Conservation (phyloP, 2,797 vertebrate species). For the Amblyraja radiata region DNA sequence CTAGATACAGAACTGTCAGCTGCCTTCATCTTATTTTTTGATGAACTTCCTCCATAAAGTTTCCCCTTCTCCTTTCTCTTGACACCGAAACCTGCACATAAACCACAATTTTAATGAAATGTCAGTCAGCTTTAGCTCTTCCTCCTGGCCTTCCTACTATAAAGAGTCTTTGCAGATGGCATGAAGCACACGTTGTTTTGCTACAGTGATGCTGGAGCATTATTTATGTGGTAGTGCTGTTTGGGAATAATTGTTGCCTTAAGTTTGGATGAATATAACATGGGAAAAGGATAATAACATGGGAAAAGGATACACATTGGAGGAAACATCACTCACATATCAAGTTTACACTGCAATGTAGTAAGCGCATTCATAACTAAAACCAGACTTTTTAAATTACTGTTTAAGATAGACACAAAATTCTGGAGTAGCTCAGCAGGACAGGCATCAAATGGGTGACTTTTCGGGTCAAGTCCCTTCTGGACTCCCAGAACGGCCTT, state of each 20-base stretch:
- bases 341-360: too few species aligned
- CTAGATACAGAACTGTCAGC: background rate
- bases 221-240: background rate
- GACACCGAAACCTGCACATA: background rate
- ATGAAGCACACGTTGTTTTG: background rate
- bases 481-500: too few species aligned
- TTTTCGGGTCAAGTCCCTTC: too few species aligned
- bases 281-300: background rate
- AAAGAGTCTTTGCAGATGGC: background rate
- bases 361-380: background rate
- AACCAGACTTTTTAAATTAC: background rate
- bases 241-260: background rate
- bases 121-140: background rate
- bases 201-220: background rate
- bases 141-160: background rate
- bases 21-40: background rate
- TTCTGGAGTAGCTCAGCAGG: too few species aligned
- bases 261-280: background rate
- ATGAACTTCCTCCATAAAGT: background rate
- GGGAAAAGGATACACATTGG: background rate
- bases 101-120: background rate
- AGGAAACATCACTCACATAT: background rate
- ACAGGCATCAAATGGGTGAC: too few species aligned
- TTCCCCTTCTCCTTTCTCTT: background rate
- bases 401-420: background rate